A percentile compares a stretch with the other conserved stretches of the same genome.
These are phyloP conservation scores for Anguilla pacifica DNA, from an alignment of 2,797 vertebrate genomes.

Conservation along the genomic window DNA sequence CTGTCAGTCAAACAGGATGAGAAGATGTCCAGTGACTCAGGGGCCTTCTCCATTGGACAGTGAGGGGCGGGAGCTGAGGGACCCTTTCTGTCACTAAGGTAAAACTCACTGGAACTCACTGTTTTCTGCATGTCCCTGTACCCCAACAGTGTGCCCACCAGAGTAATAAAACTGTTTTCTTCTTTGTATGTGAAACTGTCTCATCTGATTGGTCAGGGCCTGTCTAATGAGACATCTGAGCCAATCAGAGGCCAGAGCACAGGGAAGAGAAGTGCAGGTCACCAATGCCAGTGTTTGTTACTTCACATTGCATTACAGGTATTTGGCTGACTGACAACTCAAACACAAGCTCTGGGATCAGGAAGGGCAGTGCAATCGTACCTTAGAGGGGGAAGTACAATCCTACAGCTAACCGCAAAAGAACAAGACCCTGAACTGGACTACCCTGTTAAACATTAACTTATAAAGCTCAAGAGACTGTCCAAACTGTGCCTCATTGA, in stretches of 20 bases:
- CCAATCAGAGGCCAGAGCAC: not conserved
- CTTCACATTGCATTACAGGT: not conserved
- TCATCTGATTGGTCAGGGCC: not conserved
- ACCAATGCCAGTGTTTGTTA: not conserved
- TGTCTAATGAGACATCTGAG: not conserved
- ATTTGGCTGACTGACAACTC: not conserved
- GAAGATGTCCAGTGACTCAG: conserved; percentile 83
- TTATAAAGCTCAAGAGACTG: too few relatives aligned
- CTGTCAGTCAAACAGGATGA: conserved; percentile 74
- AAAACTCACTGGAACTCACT: not conserved
- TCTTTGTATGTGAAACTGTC: not conserved
- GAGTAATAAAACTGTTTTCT: not conserved
- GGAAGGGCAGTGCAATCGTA: too few relatives aligned
- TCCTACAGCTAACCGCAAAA: too few relatives aligned
- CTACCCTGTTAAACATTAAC: too few relatives aligned
- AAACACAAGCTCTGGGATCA: too few relatives aligned
- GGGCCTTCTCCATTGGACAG: conserved; percentile 83
- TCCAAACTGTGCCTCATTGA: too few relatives aligned
- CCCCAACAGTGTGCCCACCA: not conserved
- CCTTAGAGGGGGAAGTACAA: too few relatives aligned
- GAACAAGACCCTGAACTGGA: too few relatives aligned
- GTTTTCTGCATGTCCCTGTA: too few relatives aligned
- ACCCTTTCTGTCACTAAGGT: not conserved
- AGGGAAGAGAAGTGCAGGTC: not conserved
- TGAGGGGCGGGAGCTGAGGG: conserved; percentile 39